These are phyloP conservation scores for Acestrorhynchus altus DNA, from an alignment of 2,797 vertebrate genomes.

Conservation along the genomic window DNA sequence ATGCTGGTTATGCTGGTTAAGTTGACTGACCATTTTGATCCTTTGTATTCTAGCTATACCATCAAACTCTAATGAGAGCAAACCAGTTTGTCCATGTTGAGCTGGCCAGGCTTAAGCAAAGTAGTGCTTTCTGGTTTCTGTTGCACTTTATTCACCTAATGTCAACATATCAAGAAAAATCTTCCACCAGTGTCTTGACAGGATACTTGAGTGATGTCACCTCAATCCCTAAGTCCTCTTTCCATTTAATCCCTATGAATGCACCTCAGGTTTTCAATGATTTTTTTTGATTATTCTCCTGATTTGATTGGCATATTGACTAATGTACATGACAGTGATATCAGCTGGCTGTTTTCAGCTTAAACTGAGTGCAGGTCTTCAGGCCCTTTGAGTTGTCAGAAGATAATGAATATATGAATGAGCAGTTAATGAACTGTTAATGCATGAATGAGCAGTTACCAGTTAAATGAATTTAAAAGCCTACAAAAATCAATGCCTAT, in stretches of 20 bases:
- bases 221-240: not conserved
- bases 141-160: not conserved
- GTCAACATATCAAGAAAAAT: not conserved
- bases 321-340: not conserved
- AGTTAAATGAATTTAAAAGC: slow-evolving; percentile 1
- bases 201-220: not conserved
- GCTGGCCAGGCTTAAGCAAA: too few species aligned
- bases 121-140: too few species aligned
- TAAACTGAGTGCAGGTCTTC: not conserved
- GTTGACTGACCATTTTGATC: too few species aligned
- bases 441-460: not conserved
- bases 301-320: not conserved
- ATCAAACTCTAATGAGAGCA: too few species aligned
- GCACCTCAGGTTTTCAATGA: not conserved
- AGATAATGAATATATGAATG: not conserved
- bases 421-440: slow-evolving; percentile 4
- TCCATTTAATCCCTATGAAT: not conserved
- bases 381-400: not conserved
- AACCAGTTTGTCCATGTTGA: too few species aligned
- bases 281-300: not conserved
- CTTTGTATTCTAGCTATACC: too few species aligned
- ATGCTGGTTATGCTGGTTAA: too few species aligned
- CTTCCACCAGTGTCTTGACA: not conserved
- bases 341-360: not conserved
- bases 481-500: not conserved